A percentile compares a stretch with the other conserved stretches of the same genome.
phyloP scores from a whole-genome alignment of 2,113 vertebrate species.

The Vanacampus margaritifer region DNA sequence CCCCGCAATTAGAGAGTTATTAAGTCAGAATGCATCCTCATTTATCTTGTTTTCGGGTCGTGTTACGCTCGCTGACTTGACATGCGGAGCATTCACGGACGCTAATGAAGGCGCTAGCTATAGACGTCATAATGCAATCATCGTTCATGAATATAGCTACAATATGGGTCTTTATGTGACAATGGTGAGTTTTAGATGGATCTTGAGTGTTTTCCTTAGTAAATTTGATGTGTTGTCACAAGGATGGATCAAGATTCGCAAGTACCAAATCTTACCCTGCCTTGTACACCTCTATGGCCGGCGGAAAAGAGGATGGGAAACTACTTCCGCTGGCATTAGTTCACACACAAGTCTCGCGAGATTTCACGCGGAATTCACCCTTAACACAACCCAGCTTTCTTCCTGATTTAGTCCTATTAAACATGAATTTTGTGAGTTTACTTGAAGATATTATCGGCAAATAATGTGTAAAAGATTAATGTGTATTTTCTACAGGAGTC shows the following conservation, averaged over 20 bases:
- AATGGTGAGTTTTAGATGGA: neutral
- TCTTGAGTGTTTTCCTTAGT: neutral
- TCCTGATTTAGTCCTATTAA: fast-evolving
- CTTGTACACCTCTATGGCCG: slow-evolving; percentile 71
- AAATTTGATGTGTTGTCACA: neutral
- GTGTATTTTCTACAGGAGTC: neutral
- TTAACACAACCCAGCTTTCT: neutral
- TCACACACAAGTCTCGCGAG: slow-evolving; percentile 69
- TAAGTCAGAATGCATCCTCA: no score
- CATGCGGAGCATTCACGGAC: slow-evolving; percentile 45
- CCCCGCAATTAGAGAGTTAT: no score
- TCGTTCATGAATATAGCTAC: neutral
- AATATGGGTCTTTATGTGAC: slow-evolving; percentile 22
- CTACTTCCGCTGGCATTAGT: slow-evolving; percentile 74
- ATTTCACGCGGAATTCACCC: slow-evolving; percentile 9
- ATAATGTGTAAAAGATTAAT: neutral
- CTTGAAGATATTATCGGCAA: neutral
- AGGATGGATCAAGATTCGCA: slow-evolving; percentile 75
- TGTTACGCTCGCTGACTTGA: neutral
- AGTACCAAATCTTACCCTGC: slow-evolving; percentile 72
- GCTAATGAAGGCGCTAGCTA: no score
- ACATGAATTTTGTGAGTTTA: neutral
- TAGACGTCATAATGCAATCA: neutral
- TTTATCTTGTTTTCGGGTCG: neutral
- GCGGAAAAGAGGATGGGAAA: slow-evolving; percentile 75